These are phyloP conservation scores for Brachymystax lenok DNA, from an alignment of 2,797 vertebrate species.

Conservation along the genomic window DNA sequence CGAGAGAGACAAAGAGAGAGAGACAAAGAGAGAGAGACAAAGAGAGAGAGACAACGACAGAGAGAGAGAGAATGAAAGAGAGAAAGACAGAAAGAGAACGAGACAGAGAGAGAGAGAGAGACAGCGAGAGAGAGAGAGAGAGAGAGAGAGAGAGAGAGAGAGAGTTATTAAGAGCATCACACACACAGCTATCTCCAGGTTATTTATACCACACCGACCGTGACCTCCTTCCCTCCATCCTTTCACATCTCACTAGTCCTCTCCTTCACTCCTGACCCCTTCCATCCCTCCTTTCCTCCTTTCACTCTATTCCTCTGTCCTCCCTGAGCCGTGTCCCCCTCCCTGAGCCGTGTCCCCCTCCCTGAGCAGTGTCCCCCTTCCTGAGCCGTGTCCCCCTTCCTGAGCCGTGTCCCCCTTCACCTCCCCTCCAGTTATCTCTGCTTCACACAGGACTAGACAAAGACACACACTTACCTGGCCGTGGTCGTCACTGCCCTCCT, in stretches of 20 bases:
- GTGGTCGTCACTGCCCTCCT: constrained; percentile 95
- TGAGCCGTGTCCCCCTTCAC: too few relatives aligned
- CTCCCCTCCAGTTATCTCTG: neutral
- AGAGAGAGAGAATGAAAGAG: too few relatives aligned
- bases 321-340: constrained; percentile 1
- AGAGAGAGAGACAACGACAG: too few relatives aligned
- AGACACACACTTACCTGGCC: constrained; percentile 76
- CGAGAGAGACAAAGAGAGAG: too few relatives aligned
- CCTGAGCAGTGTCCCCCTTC: neutral
- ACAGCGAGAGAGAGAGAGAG: too few relatives aligned
- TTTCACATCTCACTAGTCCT: neutral
- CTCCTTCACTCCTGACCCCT: neutral
- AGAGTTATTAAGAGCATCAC: neutral
- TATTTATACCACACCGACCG: neutral
- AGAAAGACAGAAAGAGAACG: too few relatives aligned
- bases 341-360: neutral
- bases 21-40: too few relatives aligned
- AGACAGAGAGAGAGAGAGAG: neutral
- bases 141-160: too few relatives aligned
- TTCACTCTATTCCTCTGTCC: constrained; percentile 32
- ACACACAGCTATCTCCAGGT: constrained; percentile 47
- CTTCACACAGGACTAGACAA: constrained; percentile 11
- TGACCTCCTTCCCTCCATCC: neutral
- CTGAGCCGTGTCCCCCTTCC: neutral
- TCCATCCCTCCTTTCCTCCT: constrained; percentile 10